phyloP scores from a whole-genome alignment of 1,140 invertebrate genomes.

The Choristoneura fumiferana region DNA sequence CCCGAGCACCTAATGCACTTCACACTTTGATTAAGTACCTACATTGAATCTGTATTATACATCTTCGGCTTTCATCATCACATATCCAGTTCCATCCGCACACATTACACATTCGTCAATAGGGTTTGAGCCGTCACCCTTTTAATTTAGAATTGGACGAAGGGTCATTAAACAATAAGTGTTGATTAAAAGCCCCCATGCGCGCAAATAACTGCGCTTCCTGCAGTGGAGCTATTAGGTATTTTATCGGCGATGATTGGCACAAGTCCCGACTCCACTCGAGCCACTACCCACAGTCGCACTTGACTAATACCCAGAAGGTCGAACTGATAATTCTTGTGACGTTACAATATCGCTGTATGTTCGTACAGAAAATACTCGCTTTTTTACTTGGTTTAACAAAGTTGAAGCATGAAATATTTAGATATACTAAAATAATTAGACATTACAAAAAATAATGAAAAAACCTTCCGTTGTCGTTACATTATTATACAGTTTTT shows the following conservation, averaged over 20 bases:
- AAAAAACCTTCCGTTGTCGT: too few species aligned
- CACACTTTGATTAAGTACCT: too few species aligned
- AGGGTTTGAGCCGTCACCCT: conserved; percentile 74
- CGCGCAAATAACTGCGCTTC: conserved; percentile 73
- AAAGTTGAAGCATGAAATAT: too few species aligned
- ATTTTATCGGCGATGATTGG: conserved; percentile 76
- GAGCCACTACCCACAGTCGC: conserved; percentile 24
- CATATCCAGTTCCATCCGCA: conserved; percentile 66
- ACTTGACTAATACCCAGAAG: too few species aligned
- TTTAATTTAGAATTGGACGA: conserved; percentile 74
- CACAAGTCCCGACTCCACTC: conserved; percentile 36
- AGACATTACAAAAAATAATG: too few species aligned
- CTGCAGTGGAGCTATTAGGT: conserved; percentile 58
- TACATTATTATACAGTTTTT: too few species aligned
- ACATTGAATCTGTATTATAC: too few species aligned
- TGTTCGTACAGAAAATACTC: too few species aligned
- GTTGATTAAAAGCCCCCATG: conserved; percentile 78
- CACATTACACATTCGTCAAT: conserved; percentile 72
- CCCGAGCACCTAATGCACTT: too few species aligned
- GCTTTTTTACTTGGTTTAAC: too few species aligned
- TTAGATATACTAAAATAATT: too few species aligned
- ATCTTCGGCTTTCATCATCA: conserved; percentile 51
- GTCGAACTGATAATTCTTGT: not conserved
- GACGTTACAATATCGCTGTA: too few species aligned
- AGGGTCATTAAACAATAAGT: conserved; percentile 78